A percentile compares a stretch with the other conserved stretches of the same genome.
phyloP scores from a whole-genome alignment of 2,888 invertebrate species.

The Ernsta delagoae region DNA sequence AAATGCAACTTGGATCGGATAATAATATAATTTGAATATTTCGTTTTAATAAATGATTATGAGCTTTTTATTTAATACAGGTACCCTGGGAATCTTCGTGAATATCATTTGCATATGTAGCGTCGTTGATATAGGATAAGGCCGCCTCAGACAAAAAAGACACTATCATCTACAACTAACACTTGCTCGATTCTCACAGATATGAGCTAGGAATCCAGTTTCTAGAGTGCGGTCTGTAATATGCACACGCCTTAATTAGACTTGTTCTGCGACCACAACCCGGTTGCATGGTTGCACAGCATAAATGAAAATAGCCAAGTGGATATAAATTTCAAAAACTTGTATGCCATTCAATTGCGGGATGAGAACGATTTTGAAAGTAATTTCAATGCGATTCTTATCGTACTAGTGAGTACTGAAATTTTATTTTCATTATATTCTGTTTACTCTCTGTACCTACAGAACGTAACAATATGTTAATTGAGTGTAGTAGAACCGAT shows the following conservation, averaged over 20 bases:
- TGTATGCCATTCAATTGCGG: conserved; percentile 1
- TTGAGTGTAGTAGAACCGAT: background rate
- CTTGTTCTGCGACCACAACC: conserved; percentile 49
- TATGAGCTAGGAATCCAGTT: conserved; percentile 50
- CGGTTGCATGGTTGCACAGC: conserved; percentile 40
- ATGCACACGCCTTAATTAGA: conserved; percentile 59
- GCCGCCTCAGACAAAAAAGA: background rate
- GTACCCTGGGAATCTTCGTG: background rate
- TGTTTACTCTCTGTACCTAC: background rate
- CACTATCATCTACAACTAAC: conserved; percentile 4
- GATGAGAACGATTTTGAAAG: conserved; percentile 15
- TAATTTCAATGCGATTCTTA: background rate
- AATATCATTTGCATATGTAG: conserved; percentile 1
- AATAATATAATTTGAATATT: no score
- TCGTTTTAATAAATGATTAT: background rate
- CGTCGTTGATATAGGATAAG: background rate
- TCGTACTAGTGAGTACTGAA: no score
- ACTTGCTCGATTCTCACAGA: conserved; percentile 30
- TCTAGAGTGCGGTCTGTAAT: conserved; percentile 48
- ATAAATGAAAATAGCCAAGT: conserved; percentile 41
- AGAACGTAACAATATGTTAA: background rate
- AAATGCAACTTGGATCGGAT: no score
- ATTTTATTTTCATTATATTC: no score
- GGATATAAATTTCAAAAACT: conserved; percentile 31
- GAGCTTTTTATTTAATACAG: background rate